Evolutionary conservation across 2,888 invertebrate species (phyloP), one percentile per base, ranked within the genome.

Genomic region (Synergus itoensis): DNA sequence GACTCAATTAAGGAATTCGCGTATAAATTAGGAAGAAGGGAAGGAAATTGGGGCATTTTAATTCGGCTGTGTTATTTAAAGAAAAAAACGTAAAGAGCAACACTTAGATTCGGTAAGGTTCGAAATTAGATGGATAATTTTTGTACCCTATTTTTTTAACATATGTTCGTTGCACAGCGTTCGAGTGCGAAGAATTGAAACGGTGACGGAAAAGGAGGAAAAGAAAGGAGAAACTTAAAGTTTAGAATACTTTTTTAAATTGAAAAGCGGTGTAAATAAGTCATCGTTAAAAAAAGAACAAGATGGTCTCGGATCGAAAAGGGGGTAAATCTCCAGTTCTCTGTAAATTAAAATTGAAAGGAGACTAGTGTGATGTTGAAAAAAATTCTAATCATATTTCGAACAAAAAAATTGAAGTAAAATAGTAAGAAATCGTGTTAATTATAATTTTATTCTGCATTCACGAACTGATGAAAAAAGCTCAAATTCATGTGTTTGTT

Each of bases 101-200:
- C 82, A 85, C 82, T 82, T 89, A 89, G 87, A 88, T 87, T 88
- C 84, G 87, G 85, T 90, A 91, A 90, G 89, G 80, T 85, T 89
- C 82, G 84, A 87, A 90, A 88, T 87, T 90, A 89, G 89, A 87
- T 89, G 87, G 83, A 90, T 91, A 91, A 92, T 92, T 92, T 91
- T 92, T 92, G 88, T 92, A 92, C 91, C 90, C 91, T 92, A 92
- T 92, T 92, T 92, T 92, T 92, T 92, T 91, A 92, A 89, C 77
- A 82, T 73, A 73, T 40, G 53, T 73, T 73, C 73, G 53, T 73
- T 53, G 73, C 73, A 73, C 69, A 21, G 4, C 14, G 43, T 69
- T 69, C 28, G 81, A 84, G 86, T 85, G 86, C 87, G 84, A 85
- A 82, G 82, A 81, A 80, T 81, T 75, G 69, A 43, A 77, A 73